phyloP scores from a whole-genome alignment of 2,113 vertebrate genomes.

The Myiopsitta monachus region DNA sequence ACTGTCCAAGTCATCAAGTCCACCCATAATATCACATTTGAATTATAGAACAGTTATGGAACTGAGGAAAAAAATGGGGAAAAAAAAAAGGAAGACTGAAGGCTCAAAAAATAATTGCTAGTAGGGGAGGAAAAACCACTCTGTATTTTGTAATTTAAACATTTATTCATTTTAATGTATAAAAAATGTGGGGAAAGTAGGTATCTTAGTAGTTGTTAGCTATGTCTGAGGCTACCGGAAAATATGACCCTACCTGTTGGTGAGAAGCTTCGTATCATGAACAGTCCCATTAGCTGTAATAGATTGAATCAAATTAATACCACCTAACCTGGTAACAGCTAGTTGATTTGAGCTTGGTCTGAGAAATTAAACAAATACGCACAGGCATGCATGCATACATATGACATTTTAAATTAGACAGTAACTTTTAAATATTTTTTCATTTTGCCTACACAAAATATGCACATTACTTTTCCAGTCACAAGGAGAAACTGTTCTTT shows the following conservation, averaged over 20 bases:
- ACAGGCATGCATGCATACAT: rapidly evolving
- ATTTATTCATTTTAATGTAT: background rate
- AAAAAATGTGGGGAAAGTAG: background rate
- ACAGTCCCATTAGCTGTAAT: background rate
- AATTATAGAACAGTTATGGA: background rate
- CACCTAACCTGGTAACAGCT: background rate
- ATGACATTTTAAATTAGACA: background rate
- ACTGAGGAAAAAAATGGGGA: background rate
- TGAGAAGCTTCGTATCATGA: background rate
- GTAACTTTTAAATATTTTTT: background rate
- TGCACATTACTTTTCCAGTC: background rate
- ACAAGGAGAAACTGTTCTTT: background rate
- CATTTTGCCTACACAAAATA: background rate
- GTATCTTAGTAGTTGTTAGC: background rate
- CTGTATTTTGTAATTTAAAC: background rate
- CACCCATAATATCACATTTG: background rate
- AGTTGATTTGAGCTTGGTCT: background rate
- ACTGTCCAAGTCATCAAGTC: too few species aligned
- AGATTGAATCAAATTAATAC: background rate
- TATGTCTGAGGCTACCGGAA: background rate
- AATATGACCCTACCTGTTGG: background rate
- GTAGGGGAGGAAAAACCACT: background rate
- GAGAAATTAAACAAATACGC: background rate
- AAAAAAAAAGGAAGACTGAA: background rate
- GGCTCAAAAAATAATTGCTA: background rate